Base-by-base conservation (phyloP, 2,113 vertebrate genomes). In the Tauraco erythrolophus region DNA sequence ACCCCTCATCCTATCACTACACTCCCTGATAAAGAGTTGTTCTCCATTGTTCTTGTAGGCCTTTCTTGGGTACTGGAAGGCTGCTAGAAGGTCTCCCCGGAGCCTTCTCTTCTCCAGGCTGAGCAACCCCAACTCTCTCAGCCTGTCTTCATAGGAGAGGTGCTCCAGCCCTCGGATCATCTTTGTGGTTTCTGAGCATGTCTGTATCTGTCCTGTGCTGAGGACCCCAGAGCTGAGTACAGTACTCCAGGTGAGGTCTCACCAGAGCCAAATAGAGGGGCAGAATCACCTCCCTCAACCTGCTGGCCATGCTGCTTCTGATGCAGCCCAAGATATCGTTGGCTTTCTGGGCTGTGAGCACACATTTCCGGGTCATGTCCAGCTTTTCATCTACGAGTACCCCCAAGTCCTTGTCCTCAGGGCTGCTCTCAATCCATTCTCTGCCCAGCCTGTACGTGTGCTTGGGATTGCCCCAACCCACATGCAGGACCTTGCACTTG, bases 1-100 rank as follows among this genome's bases (percentile, higher is more conserved):
- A n/a, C 5, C 33, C 10, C 3, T 39, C 2, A 1, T 69, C 19
- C 24, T 61, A 10, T 46, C 11, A 17, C 39, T 54, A 14, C 4
- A 10, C 2, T 2, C 11, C 33, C 11, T 48, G 4, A 5, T 30
- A 37, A 48, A 25, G 1, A 33, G 22, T 23, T 37, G 35, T 9
- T 74, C 27, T 3, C 25, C 14, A 43, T 3, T 17, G 74, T 51
- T 45, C 27, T 7, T 58, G 21, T 18, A 57, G 43, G 12, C 7
- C 6, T 31, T 6, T 4, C 58, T 58, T 10, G 58, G 3, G 21
- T 43, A 37, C 21, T 50, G 35, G 5, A 25, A 65, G 31, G 10
- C 31, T 1, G 6, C 64, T 6, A 8, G 15, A 22, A 57, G 11
- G 11, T 74, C 24, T 65, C 4, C 19, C 31, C 0, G 0, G 8